Evolutionary conservation across 1,140 invertebrate species (phyloP).

Genomic region (Sarcophaga peregrina): DNA sequence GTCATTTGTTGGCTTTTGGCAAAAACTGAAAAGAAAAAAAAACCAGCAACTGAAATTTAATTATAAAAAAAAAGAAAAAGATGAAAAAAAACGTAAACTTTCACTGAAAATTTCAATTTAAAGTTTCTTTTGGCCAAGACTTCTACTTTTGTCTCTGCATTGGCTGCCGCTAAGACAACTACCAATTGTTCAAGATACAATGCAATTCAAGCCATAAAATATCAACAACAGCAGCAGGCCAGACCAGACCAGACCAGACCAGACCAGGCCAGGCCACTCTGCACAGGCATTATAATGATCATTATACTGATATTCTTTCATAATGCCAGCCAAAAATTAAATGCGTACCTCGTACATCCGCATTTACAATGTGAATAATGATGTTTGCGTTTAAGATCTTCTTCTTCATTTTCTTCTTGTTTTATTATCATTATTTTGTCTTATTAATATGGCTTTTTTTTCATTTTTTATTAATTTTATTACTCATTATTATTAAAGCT

Average conservation of each 20-base stretch:
- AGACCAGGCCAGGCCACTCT: no score
- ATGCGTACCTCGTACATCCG: not conserved
- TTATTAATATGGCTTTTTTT: no score
- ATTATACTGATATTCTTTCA: not conserved
- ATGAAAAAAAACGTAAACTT: not conserved
- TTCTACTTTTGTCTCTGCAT: not conserved
- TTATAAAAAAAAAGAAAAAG: not conserved
- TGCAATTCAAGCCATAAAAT: not conserved
- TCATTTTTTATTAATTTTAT: no score
- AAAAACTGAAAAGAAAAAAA: not conserved
- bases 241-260: no score
- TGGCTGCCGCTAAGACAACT: not conserved
- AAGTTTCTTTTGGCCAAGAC: slow-evolving; percentile 4
- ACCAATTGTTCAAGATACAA: not conserved
- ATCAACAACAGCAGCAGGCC: not conserved
- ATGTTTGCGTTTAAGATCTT: no score
- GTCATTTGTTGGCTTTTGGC: not conserved
- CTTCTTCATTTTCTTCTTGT: no score
- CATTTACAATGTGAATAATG: not conserved
- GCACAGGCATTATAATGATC: no score
- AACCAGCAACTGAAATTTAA: slow-evolving; percentile 9
- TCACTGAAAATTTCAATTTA: slow-evolving; percentile 8
- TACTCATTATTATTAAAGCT: not conserved
- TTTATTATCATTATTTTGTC: no score
- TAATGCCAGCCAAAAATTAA: not conserved